Conservation (phyloP, 2,113 vertebrate species). For the Clarias magur region DNA sequence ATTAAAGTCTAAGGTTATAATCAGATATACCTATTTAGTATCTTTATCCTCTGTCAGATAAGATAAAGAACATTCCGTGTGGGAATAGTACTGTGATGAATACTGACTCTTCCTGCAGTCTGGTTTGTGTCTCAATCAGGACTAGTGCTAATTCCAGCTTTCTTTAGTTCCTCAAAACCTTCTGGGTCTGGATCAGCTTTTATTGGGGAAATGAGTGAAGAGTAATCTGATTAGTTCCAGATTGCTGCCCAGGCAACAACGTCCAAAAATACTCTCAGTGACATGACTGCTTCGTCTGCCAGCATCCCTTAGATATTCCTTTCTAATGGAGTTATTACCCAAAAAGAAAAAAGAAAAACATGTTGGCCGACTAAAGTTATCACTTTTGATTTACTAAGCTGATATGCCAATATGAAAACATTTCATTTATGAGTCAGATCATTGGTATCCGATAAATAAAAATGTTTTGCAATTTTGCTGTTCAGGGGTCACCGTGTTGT, state of each 20-base stretch:
- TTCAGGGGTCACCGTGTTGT: not conserved
- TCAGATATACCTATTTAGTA: not conserved
- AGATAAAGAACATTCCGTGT: not conserved
- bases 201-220: conserved; percentile 11
- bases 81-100: not conserved
- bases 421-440: not conserved
- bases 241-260: conserved; percentile 33
- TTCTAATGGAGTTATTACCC: not conserved
- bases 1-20: not conserved
- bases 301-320: conserved; percentile 1
- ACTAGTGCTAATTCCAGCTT: conserved; percentile 5
- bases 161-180: conserved; percentile 19
- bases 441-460: not conserved
- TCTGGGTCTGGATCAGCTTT: conserved; percentile 28
- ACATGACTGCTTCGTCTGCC: conserved; percentile 7
- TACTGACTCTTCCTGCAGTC: not conserved
- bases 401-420: not conserved
- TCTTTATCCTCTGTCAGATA: conserved; percentile 16
- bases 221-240: conserved; percentile 42
- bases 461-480: not conserved
- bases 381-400: not conserved
- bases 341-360: not conserved
- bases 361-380: not conserved
- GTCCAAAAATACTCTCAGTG: conserved; percentile 36
- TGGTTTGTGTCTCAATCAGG: not conserved